A percentile compares a stretch with the other conserved stretches of the same genome.
Evolutionary conservation across 2,797 vertebrate species (phyloP).

Genomic region (Mormyrus proboscirostris): DNA sequence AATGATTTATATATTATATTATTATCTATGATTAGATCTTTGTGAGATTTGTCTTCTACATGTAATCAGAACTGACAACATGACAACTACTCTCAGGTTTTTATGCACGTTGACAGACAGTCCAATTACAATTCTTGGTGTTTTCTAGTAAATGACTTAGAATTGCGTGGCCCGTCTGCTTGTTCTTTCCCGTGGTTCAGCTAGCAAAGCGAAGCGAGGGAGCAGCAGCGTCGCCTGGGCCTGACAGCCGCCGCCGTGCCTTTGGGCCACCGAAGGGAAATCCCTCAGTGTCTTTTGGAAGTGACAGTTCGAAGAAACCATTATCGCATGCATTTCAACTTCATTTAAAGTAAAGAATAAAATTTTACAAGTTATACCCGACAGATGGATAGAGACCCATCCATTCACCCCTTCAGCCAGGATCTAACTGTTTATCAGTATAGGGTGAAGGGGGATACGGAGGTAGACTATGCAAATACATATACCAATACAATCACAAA

Average conservation of each 20-base stretch:
- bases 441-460: not conserved
- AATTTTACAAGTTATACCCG: not conserved
- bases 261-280: not conserved
- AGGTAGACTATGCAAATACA: not conserved
- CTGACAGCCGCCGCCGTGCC: not conserved
- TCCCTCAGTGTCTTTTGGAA: not conserved
- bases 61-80: slow-evolving; percentile 4
- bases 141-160: not conserved
- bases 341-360: not conserved
- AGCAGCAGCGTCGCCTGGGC: not conserved
- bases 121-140: not conserved
- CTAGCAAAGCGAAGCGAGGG: not conserved
- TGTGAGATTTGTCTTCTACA: slow-evolving; percentile 7
- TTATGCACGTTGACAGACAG: not conserved
- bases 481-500: not conserved
- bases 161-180: not conserved
- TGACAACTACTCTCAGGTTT: not conserved
- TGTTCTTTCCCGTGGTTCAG: not conserved
- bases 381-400: not conserved
- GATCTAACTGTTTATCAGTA: not conserved
- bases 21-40: slow-evolving; percentile 3
- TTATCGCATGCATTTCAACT: not conserved
- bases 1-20: slow-evolving; percentile 20
- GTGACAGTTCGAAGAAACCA: not conserved
- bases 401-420: not conserved